Evolutionary conservation across 1,140 invertebrate genomes (phyloP).

Genomic region (Episyrphus balteatus): DNA sequence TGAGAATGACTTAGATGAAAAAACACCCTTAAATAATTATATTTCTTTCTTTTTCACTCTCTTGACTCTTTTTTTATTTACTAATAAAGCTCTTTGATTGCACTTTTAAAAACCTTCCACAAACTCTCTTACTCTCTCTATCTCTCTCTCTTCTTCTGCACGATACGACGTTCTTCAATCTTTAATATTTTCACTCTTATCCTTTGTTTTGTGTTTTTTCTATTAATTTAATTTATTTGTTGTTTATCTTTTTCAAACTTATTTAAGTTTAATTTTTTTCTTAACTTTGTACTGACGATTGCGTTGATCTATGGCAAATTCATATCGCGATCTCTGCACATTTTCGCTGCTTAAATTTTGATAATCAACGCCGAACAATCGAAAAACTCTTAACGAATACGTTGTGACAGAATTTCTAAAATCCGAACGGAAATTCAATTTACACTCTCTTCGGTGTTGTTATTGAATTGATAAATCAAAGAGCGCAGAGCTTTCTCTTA

Average conservation of each 20-base stretch:
- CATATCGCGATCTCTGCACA: slow-evolving; percentile 40
- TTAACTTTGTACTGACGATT: slow-evolving; percentile 36
- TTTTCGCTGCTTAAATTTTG: slow-evolving; percentile 35
- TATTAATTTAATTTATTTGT: neutral
- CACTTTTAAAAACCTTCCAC: no score
- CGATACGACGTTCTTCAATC: neutral
- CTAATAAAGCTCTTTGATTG: no score
- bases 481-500: no score
- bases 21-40: no score
- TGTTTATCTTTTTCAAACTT: slow-evolving; percentile 6
- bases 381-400: slow-evolving; percentile 35
- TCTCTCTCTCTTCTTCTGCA: neutral
- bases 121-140: no score
- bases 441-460: no score
- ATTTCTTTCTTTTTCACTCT: neutral
- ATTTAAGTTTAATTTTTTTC: slow-evolving; percentile 34
- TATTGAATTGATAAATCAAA: no score
- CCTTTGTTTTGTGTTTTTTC: slow-evolving; percentile 1
- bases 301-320: slow-evolving; percentile 36
- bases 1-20: no score
- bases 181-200: neutral
- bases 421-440: no score
- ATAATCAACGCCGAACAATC: slow-evolving; percentile 28
- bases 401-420: slow-evolving; percentile 33
- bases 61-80: neutral